Conservation (phyloP, 1,140 invertebrate genomes). For the Drosophila nigromelanica region DNA sequence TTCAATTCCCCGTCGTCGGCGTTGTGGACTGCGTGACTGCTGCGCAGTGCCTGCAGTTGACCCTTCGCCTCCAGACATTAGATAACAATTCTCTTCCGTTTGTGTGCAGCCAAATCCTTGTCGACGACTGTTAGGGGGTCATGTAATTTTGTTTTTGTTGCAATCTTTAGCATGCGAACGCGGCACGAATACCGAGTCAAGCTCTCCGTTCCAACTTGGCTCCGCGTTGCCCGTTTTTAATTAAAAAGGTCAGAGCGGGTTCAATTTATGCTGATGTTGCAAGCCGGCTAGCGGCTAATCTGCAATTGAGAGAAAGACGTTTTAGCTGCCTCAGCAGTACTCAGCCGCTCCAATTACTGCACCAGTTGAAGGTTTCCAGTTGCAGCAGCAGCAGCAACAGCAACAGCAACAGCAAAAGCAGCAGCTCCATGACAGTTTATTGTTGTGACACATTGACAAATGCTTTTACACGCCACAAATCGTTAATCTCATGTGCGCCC, state of each 20-base stretch:
- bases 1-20: conserved; percentile 31
- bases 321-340: conserved; percentile 36
- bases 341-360: conserved; percentile 25
- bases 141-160: conserved; percentile 74
- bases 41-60: conserved; percentile 58
- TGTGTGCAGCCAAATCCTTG: conserved; percentile 27
- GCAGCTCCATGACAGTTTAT: conserved; percentile 50
- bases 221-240: conserved; percentile 56
- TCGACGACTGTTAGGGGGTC: conserved; percentile 19
- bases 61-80: conserved; percentile 76
- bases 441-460: conserved; percentile 77
- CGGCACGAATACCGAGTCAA: conserved; percentile 64
- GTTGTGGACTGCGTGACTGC: conserved; percentile 70
- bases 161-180: conserved; percentile 72
- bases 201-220: conserved; percentile 25
- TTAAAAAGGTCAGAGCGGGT: conserved; percentile 71
- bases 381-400: not conserved
- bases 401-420: not conserved
- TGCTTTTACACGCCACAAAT: conserved; percentile 73
- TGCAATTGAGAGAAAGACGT: conserved; percentile 27
- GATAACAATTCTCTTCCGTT: conserved; percentile 69
- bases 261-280: conserved; percentile 69
- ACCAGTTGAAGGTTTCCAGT: conserved; percentile 7
- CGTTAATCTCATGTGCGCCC: conserved; percentile 55
- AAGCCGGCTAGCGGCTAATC: conserved; percentile 15